Evolutionary conservation across 2,797 vertebrate species (phyloP).

Genomic region (Eulemur rubriventer): DNA sequence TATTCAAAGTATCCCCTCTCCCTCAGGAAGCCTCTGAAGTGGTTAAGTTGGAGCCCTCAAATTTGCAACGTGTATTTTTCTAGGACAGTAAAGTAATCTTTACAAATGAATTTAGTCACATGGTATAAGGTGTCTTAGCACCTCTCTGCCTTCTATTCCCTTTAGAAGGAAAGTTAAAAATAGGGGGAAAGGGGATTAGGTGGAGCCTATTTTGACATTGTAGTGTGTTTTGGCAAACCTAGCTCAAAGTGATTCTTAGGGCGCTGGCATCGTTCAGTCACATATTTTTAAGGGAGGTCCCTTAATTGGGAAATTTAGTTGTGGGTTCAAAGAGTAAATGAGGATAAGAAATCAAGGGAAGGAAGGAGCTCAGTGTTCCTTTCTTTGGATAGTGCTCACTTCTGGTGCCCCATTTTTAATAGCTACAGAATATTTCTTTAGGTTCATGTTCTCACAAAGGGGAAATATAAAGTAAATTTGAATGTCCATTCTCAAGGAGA

Average conservation of each 20-base stretch:
- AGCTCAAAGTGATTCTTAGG: background rate
- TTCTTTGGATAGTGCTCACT: background rate
- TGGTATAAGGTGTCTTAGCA: slow-evolving; percentile 78
- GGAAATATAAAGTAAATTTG: background rate
- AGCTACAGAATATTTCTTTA: background rate
- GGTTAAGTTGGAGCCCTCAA: slow-evolving; percentile 64
- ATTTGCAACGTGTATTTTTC: slow-evolving; percentile 84
- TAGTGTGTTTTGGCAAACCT: background rate
- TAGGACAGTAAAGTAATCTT: slow-evolving; percentile 85
- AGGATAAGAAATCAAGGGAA: background rate
- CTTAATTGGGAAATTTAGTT: background rate
- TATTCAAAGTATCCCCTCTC: slow-evolving; percentile 73
- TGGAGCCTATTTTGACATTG: background rate
- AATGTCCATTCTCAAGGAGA: background rate
- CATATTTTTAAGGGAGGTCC: background rate
- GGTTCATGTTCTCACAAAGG: background rate
- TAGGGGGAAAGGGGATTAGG: slow-evolving; percentile 57
- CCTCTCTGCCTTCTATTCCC: slow-evolving; percentile 82
- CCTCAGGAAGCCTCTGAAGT: slow-evolving; percentile 67
- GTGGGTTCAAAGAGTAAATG: background rate
- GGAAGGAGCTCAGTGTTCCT: background rate
- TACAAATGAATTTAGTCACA: slow-evolving; percentile 78
- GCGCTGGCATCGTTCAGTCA: background rate
- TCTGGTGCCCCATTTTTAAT: background rate
- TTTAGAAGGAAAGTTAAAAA: slow-evolving; percentile 70